Conservation (phyloP, 35 echinoderm and acorn worm species). For the Holothuria glaberrima region DNA sequence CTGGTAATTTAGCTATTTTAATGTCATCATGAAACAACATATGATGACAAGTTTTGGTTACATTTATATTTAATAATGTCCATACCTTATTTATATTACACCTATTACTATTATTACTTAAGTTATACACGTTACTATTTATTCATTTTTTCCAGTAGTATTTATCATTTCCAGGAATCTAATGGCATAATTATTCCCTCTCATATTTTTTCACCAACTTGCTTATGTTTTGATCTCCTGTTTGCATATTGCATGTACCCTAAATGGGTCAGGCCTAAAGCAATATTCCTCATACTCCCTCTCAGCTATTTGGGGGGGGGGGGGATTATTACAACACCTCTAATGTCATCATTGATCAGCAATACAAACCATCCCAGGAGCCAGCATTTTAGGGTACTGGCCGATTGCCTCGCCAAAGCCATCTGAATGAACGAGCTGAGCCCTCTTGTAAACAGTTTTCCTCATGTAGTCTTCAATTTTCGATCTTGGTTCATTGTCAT, state of each 20-base stretch:
- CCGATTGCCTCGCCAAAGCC: not conserved
- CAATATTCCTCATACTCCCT: not conserved
- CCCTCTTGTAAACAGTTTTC: not conserved
- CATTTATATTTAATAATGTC: not conserved
- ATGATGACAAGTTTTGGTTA: not conserved
- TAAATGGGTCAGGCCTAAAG: not conserved
- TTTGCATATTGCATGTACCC: not conserved
- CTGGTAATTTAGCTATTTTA: not conserved
- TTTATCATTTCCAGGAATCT: constrained; percentile 1
- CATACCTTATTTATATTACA: constrained; percentile 19
- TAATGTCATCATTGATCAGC: constrained; percentile 4
- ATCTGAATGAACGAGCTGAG: not conserved
- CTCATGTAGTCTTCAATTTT: constrained; percentile 25
- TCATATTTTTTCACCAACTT: not conserved
- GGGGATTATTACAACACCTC: not conserved
- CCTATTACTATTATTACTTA: not conserved
- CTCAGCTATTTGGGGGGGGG: not conserved
- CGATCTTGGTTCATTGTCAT: constrained; percentile 8
- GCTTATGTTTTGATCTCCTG: not conserved
- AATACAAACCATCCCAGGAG: constrained; percentile 31
- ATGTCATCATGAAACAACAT: not conserved
- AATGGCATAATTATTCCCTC: not conserved
- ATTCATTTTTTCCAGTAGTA: constrained; percentile 8
- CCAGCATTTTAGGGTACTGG: constrained; percentile 7
- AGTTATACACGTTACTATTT: not conserved